Evolutionary conservation across 2,113 vertebrate species (phyloP), one percentile per base, ranked within the genome.

Genomic region (Hiodon alosoides): DNA sequence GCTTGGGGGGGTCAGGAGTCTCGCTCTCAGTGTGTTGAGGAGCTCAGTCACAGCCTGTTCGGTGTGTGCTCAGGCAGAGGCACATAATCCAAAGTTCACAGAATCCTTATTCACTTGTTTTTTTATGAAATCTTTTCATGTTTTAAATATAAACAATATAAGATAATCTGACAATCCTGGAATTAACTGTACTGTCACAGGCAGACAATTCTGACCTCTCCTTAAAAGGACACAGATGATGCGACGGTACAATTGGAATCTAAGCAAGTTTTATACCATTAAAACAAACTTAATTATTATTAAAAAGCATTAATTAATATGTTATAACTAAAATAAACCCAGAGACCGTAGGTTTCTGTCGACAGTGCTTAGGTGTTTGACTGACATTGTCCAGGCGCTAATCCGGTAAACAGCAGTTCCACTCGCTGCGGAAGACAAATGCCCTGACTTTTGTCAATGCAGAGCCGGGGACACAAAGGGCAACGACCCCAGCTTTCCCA

Each of bases 31-130:
- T 51, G 55, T 67, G 13, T 67, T 67, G 47, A 62, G 55, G 9
- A 17, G 48, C 52, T 14, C 17, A 17, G 47, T 51, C 66, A 53
- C 17, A 67, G 47, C 51, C 53, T 66, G 67, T 76, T 69, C 50
- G 16, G 72, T 75, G 73, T 54, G 55, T 51, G 53, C 13, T 61
- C 59, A 69, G 55, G 70, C 59, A 66, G 53, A 74, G 73, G 53
- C 58, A 74, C 51, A 16, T n/a, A 4, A 55, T 55, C 54, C 54
- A 71, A 65, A 58, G 55, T 61, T 72, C 55, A 75, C 61, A 70
- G 62, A 48, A 53, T 65, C 31, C 31, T 31, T 31, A 31, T 2
- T 31, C 31, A 31, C 31, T 31, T n/a, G n/a, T n/a, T n/a, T n/a
- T n/a, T n/a, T n/a, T n/a, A n/a, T n/a, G n/a, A n/a, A n/a, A 31